phyloP scores from a whole-genome alignment of 2,888 invertebrate species.

The Caenorhabditis sp. region DNA sequence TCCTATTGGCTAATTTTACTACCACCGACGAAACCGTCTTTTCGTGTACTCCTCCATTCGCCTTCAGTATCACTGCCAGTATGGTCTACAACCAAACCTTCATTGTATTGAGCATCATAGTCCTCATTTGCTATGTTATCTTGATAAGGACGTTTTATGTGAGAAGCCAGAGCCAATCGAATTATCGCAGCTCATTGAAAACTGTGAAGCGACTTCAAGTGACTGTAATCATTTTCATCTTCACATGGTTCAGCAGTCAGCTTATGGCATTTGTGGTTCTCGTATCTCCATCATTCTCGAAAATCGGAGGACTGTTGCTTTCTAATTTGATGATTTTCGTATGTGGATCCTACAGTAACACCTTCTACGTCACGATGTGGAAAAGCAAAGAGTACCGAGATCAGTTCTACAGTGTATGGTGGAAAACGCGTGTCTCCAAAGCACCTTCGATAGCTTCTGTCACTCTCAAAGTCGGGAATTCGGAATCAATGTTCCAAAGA shows the following conservation, averaged over 20 bases:
- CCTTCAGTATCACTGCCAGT: neutral
- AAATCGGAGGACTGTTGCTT: neutral
- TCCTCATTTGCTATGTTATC: neutral
- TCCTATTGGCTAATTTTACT: neutral
- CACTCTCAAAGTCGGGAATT: neutral
- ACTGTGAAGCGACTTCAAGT: constrained; percentile 16
- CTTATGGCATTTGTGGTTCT: neutral
- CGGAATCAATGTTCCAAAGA: neutral
- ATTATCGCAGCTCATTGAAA: neutral
- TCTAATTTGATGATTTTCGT: neutral
- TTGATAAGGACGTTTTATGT: neutral
- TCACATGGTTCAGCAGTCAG: constrained; percentile 17
- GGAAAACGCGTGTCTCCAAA: neutral
- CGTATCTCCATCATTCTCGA: neutral
- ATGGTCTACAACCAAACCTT: neutral
- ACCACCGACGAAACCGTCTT: neutral
- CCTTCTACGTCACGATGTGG: constrained; percentile 39
- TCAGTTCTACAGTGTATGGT: constrained; percentile 31
- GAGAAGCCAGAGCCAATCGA: neutral
- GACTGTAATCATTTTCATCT: constrained; percentile 4
- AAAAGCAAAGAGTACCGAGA: constrained; percentile 26
- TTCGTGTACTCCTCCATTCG: constrained; percentile 3
- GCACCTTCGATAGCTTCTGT: neutral
- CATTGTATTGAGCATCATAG: neutral
- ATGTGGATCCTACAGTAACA: constrained; percentile 30